Percentiles rank a stretch among this genome's conserved stretches.
Conservation (phyloP, 2,888 invertebrate species). For the Ophioninae sp. region DNA sequence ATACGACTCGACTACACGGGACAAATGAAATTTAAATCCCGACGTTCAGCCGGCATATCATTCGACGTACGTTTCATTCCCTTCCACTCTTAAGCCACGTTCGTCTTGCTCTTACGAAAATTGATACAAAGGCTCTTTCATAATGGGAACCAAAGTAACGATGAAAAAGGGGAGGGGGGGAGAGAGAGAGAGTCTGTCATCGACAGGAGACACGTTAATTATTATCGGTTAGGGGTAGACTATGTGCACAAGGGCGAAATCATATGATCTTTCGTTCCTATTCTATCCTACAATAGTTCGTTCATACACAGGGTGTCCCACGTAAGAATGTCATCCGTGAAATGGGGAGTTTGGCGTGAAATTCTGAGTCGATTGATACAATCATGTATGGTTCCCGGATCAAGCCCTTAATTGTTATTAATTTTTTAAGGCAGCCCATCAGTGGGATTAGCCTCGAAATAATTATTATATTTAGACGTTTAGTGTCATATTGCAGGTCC, state of each 20-base stretch:
- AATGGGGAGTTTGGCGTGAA: too few relatives aligned
- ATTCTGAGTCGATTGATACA: too few relatives aligned
- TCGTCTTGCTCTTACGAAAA: conserved; percentile 42
- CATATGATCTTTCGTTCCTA: conserved; percentile 44
- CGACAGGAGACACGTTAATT: conserved; percentile 61
- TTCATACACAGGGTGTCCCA: too few relatives aligned
- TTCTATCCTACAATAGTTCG: neutral
- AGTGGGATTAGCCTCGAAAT: too few relatives aligned
- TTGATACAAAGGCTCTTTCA: conserved; percentile 46
- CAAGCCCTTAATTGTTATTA: too few relatives aligned
- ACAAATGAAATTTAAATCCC: too few relatives aligned
- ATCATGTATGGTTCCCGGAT: too few relatives aligned
- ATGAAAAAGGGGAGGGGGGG: neutral
- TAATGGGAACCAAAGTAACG: neutral
- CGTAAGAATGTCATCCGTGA: too few relatives aligned
- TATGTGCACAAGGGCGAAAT: conserved; percentile 52
- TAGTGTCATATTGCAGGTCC: too few relatives aligned
- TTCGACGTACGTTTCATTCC: conserved; percentile 12
- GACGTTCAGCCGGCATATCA: neutral
- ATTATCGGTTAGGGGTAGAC: conserved; percentile 48
- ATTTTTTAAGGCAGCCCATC: too few relatives aligned
- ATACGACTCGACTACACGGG: neutral
- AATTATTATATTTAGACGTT: too few relatives aligned
- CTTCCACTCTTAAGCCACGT: neutral
- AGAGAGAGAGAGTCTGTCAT: conserved; percentile 42